Evolutionary conservation across 35 echinoderm and acorn worm genomes (phyloP), one percentile per base, ranked within the genome.

Genomic region (Holothuria glaberrima): DNA sequence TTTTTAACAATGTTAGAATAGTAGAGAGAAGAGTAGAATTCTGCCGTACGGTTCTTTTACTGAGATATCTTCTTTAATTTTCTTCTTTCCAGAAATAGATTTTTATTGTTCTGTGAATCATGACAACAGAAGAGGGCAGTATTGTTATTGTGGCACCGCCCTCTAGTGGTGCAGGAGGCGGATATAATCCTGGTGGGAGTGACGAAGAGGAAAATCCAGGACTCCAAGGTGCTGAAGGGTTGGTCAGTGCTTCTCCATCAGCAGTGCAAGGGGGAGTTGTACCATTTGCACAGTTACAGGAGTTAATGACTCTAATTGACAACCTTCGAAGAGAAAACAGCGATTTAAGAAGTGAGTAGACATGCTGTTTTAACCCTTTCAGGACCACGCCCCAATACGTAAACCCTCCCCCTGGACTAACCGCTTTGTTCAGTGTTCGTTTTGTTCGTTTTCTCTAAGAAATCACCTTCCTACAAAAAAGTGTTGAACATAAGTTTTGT

Each of bases 291-390:
- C 71, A 75, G 33, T 75, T 75, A 13, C 31, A 75, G 7, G 31
- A 75, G 34, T 38, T 75, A 7, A 41, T 75, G 71, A 75, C 71
- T 2, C 4, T 75, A 32, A 75, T 75, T 41, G 31, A 36, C 31
- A 75, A 19, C 4, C 44, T n/a, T 21, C 28, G 33, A 10, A 75
- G 34, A 21, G 71, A 75, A 38, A 75, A 75, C 34, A 75, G 31
- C 19, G 71, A 75, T n/a, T 29, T 75, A 41, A 75, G 71, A 45
- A 75, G 71, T 75, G 41, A 75, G 71, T n/a, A n/a, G 19, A 12
- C 29, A 12, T 30, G 31, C 66, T 69, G 12, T 33, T 30, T 69
- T 27, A n/a, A n/a, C n/a, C n/a, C n/a, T n/a, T n/a, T n/a, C n/a
- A n/a, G n/a, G n/a, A n/a, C n/a, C n/a, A n/a, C n/a, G n/a, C n/a